Evolutionary conservation across 2,113 vertebrate genomes (phyloP).

Genomic region (Callipepla squamata): DNA sequence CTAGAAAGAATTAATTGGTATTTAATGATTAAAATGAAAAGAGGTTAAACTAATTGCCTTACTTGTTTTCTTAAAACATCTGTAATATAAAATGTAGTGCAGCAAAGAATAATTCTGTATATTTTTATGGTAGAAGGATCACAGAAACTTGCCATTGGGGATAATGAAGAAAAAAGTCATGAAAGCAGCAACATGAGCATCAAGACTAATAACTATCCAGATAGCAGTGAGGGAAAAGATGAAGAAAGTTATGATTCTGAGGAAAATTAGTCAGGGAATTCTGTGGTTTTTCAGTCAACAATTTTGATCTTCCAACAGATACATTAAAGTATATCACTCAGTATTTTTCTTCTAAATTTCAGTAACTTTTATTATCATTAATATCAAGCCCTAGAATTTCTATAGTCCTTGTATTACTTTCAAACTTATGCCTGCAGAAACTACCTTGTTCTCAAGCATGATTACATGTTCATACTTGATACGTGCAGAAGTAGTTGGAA

Average conservation of each 20-base stretch:
- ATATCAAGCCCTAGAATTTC: neutral
- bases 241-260: conserved; percentile 37
- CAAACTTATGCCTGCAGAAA: neutral
- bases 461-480: neutral
- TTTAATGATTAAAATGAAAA: neutral
- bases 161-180: conserved; percentile 39
- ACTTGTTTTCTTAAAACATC: neutral
- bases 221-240: conserved; percentile 19
- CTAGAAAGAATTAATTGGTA: neutral
- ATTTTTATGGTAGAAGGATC: conserved; percentile 67
- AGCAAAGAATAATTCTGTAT: conserved; percentile 11
- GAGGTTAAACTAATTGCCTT: neutral
- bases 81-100: neutral
- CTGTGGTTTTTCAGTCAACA: neutral
- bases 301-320: neutral
- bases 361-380: neutral
- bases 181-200: conserved; percentile 41
- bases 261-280: neutral
- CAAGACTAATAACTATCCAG: neutral
- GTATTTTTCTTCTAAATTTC: neutral
- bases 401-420: neutral
- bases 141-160: neutral
- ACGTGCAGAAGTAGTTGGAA: neutral
- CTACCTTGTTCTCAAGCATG: neutral
- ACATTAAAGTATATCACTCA: neutral